Evolutionary conservation across 2,797 vertebrate species (phyloP).

Genomic region (Clarias platycephalus): DNA sequence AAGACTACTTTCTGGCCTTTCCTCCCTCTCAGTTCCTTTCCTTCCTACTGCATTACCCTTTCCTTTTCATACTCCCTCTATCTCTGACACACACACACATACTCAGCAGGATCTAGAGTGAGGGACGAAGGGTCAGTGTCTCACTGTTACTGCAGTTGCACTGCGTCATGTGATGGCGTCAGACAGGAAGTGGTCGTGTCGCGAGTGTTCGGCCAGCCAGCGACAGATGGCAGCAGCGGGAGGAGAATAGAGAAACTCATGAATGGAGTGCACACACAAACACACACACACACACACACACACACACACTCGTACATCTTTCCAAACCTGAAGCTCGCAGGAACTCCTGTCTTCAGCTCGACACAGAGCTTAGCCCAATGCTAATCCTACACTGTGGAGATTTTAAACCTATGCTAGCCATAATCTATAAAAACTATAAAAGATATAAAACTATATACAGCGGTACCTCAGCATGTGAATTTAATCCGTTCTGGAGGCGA

Average conservation of each 20-base stretch:
- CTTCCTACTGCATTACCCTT: neutral
- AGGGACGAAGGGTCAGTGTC: conserved; percentile 26
- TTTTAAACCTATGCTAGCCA: no score
- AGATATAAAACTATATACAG: no score
- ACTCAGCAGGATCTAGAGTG: conserved; percentile 1
- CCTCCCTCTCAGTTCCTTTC: conserved; percentile 3
- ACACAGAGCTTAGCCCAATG: neutral
- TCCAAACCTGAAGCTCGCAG: neutral
- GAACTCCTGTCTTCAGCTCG: neutral
- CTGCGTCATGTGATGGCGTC: conserved; percentile 58
- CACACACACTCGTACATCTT: neutral
- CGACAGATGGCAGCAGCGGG: conserved; percentile 56
- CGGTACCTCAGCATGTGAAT: no score
- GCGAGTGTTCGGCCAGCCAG: conserved; percentile 41
- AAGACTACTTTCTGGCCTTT: conserved; percentile 20
- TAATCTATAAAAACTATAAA: neutral
- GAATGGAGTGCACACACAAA: conserved; percentile 29
- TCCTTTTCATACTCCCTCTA: conserved; percentile 21
- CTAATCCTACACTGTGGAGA: no score
- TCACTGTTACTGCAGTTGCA: conserved; percentile 40
- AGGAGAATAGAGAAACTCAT: conserved; percentile 45
- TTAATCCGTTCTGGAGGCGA: no score
- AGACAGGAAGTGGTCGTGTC: conserved; percentile 55
- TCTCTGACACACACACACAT: neutral
- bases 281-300: neutral